phyloP scores from a whole-genome alignment of 2,888 invertebrate genomes.

The Amphipyra berbera region DNA sequence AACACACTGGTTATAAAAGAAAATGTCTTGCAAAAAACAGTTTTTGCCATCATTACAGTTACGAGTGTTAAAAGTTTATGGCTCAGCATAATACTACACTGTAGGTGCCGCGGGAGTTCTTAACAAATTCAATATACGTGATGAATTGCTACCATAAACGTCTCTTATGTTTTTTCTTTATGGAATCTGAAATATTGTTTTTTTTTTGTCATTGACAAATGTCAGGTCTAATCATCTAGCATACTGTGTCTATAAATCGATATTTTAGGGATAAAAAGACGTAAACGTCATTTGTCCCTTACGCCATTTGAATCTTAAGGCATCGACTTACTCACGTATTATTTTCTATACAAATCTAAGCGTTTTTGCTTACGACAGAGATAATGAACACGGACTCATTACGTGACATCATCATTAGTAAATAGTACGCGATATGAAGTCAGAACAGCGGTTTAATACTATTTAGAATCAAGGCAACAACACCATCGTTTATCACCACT shows the following conservation, averaged over 20 bases:
- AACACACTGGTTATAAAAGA: conserved; percentile 27
- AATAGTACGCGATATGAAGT: conserved; percentile 4
- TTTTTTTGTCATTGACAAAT: neutral
- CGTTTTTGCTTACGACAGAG: neutral
- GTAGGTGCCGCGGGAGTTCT: conserved; percentile 5
- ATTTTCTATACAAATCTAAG: neutral
- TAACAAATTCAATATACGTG: conserved; percentile 13
- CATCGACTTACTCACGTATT: too few species aligned
- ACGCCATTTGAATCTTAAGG: too few species aligned
- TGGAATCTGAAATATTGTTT: neutral
- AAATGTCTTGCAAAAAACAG: conserved; percentile 31
- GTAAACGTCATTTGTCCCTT: too few species aligned
- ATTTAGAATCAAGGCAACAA: too few species aligned
- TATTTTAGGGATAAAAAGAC: too few species aligned
- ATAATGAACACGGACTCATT: conserved; percentile 12
- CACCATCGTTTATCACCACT: too few species aligned
- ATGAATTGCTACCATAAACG: conserved; percentile 2
- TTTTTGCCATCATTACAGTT: conserved; percentile 37
- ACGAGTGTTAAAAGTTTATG: conserved; percentile 39
- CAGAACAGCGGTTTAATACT: too few species aligned
- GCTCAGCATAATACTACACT: conserved; percentile 10
- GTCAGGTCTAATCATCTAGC: neutral
- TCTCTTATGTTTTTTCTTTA: neutral
- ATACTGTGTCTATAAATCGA: too few species aligned
- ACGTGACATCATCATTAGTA: conserved; percentile 26